Percentiles rank a stretch among this genome's conserved stretches.
Evolutionary conservation across 2,113 vertebrate species (phyloP).

Genomic region (Sminthopsis crassicaudata): DNA sequence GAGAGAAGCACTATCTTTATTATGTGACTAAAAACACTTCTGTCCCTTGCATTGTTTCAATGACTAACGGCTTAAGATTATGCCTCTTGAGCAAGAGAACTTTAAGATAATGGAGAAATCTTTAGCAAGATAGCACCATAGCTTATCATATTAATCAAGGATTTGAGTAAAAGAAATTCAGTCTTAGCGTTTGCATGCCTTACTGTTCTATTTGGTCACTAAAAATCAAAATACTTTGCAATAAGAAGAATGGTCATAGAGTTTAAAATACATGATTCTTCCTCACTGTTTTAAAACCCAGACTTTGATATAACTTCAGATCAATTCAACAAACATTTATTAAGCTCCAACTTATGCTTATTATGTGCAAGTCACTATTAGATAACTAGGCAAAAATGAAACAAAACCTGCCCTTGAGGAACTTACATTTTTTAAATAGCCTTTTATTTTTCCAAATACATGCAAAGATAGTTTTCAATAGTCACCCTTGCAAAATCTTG

Average conservation of each 20-base stretch:
- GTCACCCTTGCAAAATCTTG: no score
- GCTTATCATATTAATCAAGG: not conserved
- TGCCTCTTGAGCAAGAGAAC: conserved; percentile 37
- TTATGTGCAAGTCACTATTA: not conserved
- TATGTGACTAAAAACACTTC: not conserved
- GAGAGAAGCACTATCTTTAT: not conserved
- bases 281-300: not conserved
- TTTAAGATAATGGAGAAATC: conserved; percentile 4
- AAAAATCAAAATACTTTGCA: not conserved
- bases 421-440: not conserved
- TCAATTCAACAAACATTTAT: not conserved
- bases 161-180: not conserved
- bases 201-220: not conserved
- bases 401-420: not conserved
- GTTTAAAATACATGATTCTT: not conserved
- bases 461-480: no score
- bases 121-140: conserved; percentile 37
- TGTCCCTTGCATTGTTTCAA: conserved; percentile 50
- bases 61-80: not conserved
- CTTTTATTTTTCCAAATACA: no score
- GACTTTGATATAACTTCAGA: not conserved
- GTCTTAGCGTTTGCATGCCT: not conserved
- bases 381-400: not conserved
- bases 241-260: not conserved
- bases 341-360: not conserved